phyloP scores from a whole-genome alignment of 2,113 vertebrate genomes.

The Myocastor coypus region DNA sequence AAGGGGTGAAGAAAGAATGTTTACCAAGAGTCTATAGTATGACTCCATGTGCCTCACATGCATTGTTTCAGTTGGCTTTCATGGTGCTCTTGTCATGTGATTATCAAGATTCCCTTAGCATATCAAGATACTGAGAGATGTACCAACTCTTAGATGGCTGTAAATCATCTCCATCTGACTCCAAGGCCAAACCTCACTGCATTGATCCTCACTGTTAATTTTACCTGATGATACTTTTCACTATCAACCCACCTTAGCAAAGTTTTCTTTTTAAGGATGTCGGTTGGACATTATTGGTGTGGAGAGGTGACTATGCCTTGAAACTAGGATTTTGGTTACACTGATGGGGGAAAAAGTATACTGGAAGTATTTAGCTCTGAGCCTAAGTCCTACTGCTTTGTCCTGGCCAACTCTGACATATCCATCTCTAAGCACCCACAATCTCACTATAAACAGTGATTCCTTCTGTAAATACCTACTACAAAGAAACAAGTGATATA shows the following conservation, averaged over 20 bases:
- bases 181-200: neutral
- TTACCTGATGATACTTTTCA: neutral
- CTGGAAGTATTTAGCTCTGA: too few species aligned
- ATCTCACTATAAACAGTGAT: neutral
- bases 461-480: neutral
- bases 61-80: neutral
- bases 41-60: fast-evolving
- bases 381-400: too few species aligned
- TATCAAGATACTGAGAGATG: neutral
- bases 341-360: neutral
- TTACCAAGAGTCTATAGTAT: neutral
- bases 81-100: neutral
- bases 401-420: neutral
- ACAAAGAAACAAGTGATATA: neutral
- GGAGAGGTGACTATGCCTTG: neutral
- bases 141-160: too few species aligned
- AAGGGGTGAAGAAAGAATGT: neutral
- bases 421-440: neutral
- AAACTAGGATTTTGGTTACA: neutral
- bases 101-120: too few species aligned
- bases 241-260: neutral
- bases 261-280: neutral
- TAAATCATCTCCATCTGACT: neutral
- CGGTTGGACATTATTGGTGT: neutral
- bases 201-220: too few species aligned